These are phyloP conservation scores for Glareola pratincola DNA, from an alignment of 2,113 vertebrate species.

Conservation along the genomic window DNA sequence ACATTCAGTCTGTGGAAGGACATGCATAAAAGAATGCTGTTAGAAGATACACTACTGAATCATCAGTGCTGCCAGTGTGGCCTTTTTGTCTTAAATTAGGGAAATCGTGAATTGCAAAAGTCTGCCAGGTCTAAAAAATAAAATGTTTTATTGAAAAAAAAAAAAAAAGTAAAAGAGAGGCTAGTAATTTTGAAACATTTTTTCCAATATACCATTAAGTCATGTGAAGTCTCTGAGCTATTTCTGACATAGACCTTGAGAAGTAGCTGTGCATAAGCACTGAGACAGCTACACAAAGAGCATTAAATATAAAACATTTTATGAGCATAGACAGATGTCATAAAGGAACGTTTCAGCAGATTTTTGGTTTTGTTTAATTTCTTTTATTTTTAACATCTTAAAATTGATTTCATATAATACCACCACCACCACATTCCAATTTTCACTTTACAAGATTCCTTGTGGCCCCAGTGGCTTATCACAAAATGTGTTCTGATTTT, in stretches of 20 bases:
- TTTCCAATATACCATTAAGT: background rate
- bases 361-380: background rate
- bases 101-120: background rate
- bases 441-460: background rate
- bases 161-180: background rate
- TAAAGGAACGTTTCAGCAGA: background rate
- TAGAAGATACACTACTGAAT: background rate
- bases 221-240: background rate
- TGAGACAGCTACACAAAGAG: background rate
- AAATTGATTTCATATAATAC: background rate
- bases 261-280: background rate
- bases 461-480: background rate
- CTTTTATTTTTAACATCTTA: background rate
- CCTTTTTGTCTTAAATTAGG: background rate
- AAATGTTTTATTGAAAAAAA: background rate
- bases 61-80: background rate
- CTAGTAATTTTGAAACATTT: background rate
- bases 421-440: background rate
- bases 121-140: background rate
- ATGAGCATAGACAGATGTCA: background rate
- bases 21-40: background rate
- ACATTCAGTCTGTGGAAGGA: background rate
- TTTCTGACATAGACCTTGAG: background rate
- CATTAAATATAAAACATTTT: background rate
- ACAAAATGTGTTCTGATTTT: background rate